Evolutionary conservation across 2,888 invertebrate genomes (phyloP).

Genomic region (Cetonia aurata): DNA sequence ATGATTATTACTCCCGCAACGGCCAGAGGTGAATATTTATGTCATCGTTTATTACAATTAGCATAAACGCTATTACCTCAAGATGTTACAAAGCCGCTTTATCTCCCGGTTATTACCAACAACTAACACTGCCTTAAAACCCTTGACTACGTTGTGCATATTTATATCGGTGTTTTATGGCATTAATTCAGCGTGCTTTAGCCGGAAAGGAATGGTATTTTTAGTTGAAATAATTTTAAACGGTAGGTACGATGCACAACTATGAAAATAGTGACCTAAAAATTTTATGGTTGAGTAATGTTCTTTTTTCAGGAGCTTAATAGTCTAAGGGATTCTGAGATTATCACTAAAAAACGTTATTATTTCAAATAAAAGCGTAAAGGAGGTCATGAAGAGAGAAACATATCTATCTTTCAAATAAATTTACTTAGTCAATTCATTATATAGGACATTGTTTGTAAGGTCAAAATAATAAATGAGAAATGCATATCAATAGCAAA

Average conservation of each 20-base stretch:
- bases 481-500: too few species aligned
- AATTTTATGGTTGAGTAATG: not conserved
- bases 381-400: too few species aligned
- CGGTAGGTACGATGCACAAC: not conserved
- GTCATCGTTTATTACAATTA: constrained; percentile 40
- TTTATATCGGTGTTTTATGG: not conserved
- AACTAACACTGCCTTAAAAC: constrained; percentile 15
- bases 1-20: constrained; percentile 21
- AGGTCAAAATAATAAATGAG: too few species aligned
- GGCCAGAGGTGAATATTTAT: constrained; percentile 23
- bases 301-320: not conserved
- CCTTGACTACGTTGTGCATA: not conserved
- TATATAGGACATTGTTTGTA: too few species aligned
- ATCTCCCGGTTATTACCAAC: constrained; percentile 20
- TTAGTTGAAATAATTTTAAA: not conserved
- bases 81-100: constrained; percentile 33
- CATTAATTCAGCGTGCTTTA: too few species aligned
- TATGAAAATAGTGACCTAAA: not conserved
- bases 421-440: too few species aligned
- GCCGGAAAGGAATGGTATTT: not conserved
- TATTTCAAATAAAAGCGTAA: too few species aligned
- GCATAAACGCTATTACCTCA: constrained; percentile 37
- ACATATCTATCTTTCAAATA: too few species aligned
- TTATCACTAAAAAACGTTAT: too few species aligned
- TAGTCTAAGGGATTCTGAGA: too few species aligned